Evolutionary conservation across 2,113 vertebrate genomes (phyloP).

Genomic region (Hippopotamus amphibius): DNA sequence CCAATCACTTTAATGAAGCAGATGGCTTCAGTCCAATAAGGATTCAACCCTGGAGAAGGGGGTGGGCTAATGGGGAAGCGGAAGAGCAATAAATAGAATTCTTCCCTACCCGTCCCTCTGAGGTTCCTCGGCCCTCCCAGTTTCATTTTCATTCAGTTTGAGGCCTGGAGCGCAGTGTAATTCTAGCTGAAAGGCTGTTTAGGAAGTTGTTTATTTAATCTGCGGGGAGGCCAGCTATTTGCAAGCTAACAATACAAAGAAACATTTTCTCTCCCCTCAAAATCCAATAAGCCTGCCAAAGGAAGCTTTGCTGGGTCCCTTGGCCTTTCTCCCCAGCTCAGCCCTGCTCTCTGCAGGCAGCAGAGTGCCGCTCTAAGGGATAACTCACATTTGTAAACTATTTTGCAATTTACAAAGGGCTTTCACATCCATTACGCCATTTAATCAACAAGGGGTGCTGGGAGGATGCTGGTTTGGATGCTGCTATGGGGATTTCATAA

Average conservation of each 20-base stretch:
- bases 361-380: neutral
- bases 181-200: neutral
- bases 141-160: neutral
- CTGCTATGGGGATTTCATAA: neutral
- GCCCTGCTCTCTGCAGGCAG: neutral
- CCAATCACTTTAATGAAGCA: neutral
- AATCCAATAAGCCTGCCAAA: neutral
- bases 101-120: neutral
- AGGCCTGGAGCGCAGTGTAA: neutral
- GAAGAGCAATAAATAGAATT: neutral
- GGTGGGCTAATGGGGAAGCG: fast-evolving
- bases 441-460: neutral
- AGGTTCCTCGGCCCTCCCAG: neutral
- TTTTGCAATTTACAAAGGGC: neutral
- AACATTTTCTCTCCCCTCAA: neutral
- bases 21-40: neutral
- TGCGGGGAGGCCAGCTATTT: conserved; percentile 20
- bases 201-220: conserved; percentile 24
- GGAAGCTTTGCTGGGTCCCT: neutral
- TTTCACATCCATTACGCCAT: neutral
- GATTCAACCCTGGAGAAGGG: neutral
- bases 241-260: neutral
- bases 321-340: neutral
- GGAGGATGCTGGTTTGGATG: neutral
- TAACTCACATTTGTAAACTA: neutral